These are phyloP conservation scores for Homarus americanus DNA, from an alignment of 1,140 invertebrate species.

Conservation along the genomic window DNA sequence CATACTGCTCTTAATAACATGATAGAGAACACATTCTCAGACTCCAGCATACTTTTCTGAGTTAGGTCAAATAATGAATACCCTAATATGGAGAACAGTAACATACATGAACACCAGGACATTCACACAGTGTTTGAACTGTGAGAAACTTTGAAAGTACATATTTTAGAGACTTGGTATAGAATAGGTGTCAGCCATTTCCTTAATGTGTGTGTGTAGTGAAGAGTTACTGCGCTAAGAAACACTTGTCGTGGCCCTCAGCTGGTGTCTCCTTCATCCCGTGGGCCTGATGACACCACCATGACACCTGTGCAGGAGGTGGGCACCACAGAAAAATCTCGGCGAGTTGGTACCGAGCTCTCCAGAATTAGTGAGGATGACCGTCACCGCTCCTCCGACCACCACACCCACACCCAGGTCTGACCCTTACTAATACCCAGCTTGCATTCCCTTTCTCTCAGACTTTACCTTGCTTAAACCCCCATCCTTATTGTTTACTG, in stretches of 20 bases:
- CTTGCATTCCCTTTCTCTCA: conserved; percentile 2
- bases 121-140: background rate
- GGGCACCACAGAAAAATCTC: conserved; percentile 49
- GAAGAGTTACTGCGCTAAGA: background rate
- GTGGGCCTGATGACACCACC: conserved; percentile 56
- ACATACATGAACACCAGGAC: background rate
- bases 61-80: background rate
- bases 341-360: conserved; percentile 77
- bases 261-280: conserved; percentile 63
- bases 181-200: background rate
- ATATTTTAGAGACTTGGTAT: background rate
- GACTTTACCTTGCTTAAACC: background rate
- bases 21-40: background rate
- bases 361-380: conserved; percentile 83
- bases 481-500: background rate
- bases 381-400: conserved; percentile 75
- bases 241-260: conserved; percentile 15
- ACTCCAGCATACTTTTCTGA: background rate
- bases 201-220: background rate
- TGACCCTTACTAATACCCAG: background rate
- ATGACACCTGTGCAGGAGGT: conserved; percentile 41
- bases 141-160: background rate
- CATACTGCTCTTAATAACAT: background rate
- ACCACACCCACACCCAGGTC: conserved; percentile 74
- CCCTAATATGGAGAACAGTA: background rate